phyloP scores from a whole-genome alignment of 2,888 invertebrate genomes.

The Drosophila fulvimacula region DNA sequence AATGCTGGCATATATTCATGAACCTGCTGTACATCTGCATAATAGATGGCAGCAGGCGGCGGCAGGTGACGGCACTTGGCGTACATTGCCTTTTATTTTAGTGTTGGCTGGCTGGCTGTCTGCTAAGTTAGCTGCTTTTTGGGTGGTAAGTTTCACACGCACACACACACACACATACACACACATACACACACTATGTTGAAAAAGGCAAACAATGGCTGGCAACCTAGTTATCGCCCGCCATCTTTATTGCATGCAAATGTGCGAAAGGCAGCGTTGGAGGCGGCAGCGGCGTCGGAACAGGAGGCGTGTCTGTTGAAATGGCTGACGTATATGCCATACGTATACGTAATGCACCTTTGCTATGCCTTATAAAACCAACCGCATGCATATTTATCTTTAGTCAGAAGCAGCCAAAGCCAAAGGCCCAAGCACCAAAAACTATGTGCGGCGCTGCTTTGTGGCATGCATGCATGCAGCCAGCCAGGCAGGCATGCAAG shows the following conservation, averaged over 20 bases:
- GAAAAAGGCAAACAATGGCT: slow-evolving; percentile 76
- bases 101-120: slow-evolving; percentile 59
- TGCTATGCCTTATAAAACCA: slow-evolving; percentile 62
- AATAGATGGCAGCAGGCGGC: slow-evolving; percentile 75
- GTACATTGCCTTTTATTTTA: slow-evolving; percentile 78
- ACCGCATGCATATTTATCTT: slow-evolving; percentile 78
- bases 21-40: slow-evolving; percentile 79
- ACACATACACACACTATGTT: slow-evolving; percentile 33
- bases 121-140: slow-evolving; percentile 58
- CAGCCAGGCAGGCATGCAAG: slow-evolving; percentile 27
- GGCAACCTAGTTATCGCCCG: slow-evolving; percentile 79
- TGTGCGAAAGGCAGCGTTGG: slow-evolving; percentile 72
- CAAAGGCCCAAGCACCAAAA: slow-evolving; percentile 15
- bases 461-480: slow-evolving; percentile 31
- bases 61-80: slow-evolving; percentile 75
- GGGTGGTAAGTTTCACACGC: slow-evolving; percentile 66
- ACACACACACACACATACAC: slow-evolving; percentile 12
- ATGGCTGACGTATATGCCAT: slow-evolving; percentile 64
- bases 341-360: slow-evolving; percentile 64
- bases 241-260: slow-evolving; percentile 79
- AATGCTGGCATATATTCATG: slow-evolving; percentile 76
- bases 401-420: slow-evolving; percentile 31
- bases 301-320: slow-evolving; percentile 72
- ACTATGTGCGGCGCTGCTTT: slow-evolving; percentile 22
- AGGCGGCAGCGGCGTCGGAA: slow-evolving; percentile 55